Base-by-base conservation (phyloP, 1,140 invertebrate genomes). In the Geopemphigus sp. region DNA sequence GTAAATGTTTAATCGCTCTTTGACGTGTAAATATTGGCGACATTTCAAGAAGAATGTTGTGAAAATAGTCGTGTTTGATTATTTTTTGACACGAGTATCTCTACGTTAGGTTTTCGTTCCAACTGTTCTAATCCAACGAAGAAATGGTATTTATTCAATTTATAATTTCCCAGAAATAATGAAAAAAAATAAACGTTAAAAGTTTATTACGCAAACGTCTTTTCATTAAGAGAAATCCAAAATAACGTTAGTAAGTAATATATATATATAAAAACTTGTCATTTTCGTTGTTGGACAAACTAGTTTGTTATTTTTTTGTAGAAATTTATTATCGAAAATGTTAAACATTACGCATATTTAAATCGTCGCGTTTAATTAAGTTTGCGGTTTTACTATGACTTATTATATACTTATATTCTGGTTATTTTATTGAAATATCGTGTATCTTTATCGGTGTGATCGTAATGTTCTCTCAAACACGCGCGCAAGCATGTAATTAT, bases 271-370 rank as follows among this genome's bases (percentile, higher is more conserved):
- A 12, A 12, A 45, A 32, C n/a, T 66, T 66, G 22, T 10, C n/a
- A n/a, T n/a, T 64, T 32, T 39, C 29, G 61, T 64, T 11, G 17
- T 8, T 64, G n/a, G 17, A 29, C 29, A 64, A 64, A 64, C 26
- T 26, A 64, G 61, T 64, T 64, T 63, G n/a, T n/a, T n/a, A n/a
- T n/a, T n/a, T 64, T 64, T n/a, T 26, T 17, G 59, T 39, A 3
- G 61, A 39, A 39, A 4, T 39, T 39, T 4, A 39, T 39, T 8
- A 8, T 8, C 8, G 32, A 39, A 39, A 4, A 39, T 39, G 8
- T 39, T 39, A 39, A 4, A 39, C n/a, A n/a, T n/a, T n/a, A n/a
- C n/a, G n/a, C n/a, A n/a, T n/a, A n/a, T n/a, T n/a, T n/a, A n/a
- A n/a, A n/a, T n/a, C n/a, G n/a, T n/a, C n/a, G n/a, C n/a, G n/a